Percentiles rank a stretch among this genome's conserved stretches.
Conservation (phyloP, 2,888 invertebrate species). For the Nephrotoma flavescens region DNA sequence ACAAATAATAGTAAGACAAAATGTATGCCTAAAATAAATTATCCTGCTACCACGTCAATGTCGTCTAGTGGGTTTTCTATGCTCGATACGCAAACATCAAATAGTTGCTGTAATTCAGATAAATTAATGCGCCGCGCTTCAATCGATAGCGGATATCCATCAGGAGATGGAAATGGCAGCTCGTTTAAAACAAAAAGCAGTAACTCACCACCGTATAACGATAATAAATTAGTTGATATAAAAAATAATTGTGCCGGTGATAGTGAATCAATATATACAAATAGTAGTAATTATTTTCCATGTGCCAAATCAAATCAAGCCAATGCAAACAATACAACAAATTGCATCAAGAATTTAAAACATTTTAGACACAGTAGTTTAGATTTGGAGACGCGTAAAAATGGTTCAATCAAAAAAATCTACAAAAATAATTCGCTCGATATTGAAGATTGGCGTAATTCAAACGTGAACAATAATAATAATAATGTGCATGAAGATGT, state of each 20-base stretch:
- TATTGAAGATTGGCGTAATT: not conserved
- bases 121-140: not conserved
- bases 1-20: not conserved
- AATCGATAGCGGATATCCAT: not conserved
- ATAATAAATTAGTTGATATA: not conserved
- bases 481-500: not conserved
- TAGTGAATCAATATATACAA: not conserved
- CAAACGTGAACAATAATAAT: not conserved
- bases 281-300: not conserved
- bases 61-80: not conserved
- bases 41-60: not conserved
- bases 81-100: not conserved
- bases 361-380: not conserved
- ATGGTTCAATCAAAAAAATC: not conserved
- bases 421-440: not conserved
- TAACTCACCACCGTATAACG: not conserved
- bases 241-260: not conserved
- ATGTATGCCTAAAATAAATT: not conserved
- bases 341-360: not conserved
- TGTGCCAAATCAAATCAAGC: not conserved
- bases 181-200: not conserved
- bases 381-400: not conserved
- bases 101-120: not conserved
- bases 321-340: not conserved
- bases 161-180: not conserved